These are phyloP conservation scores for Spicauda simplicius DNA, from an alignment of 2,888 invertebrate genomes.

Conservation along the genomic window DNA sequence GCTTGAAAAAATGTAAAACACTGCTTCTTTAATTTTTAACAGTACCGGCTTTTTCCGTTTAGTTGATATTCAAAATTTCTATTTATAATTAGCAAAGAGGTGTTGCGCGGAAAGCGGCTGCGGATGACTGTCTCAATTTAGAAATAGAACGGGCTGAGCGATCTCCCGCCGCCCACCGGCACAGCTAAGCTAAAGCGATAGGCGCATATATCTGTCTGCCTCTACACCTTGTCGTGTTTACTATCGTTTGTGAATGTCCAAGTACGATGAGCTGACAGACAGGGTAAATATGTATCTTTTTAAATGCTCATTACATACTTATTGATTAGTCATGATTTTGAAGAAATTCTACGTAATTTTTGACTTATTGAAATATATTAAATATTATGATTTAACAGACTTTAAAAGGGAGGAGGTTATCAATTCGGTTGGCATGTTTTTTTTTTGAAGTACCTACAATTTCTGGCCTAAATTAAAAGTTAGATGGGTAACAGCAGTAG, in stretches of 20 bases:
- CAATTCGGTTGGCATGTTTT: too few species aligned
- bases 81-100: slow-evolving; percentile 70
- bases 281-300: neutral
- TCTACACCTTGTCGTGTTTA: slow-evolving; percentile 17
- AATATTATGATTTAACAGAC: too few species aligned
- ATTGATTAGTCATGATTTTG: neutral
- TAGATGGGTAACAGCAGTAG: too few species aligned
- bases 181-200: slow-evolving; percentile 18
- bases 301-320: neutral
- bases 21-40: slow-evolving; percentile 4
- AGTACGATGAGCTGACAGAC: slow-evolving; percentile 13
- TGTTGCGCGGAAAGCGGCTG: slow-evolving; percentile 78
- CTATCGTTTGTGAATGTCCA: slow-evolving; percentile 14
- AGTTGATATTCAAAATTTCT: slow-evolving; percentile 41
- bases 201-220: slow-evolving; percentile 19
- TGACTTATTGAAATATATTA: too few species aligned
- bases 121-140: slow-evolving; percentile 83
- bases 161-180: slow-evolving; percentile 46
- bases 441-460: too few species aligned
- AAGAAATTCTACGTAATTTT: neutral
- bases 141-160: slow-evolving; percentile 82
- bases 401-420: too few species aligned
- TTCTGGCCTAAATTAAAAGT: too few species aligned
- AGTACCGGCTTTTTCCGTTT: slow-evolving; percentile 32
- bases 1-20: slow-evolving; percentile 1